Percentiles rank a stretch among this genome's conserved stretches.
Conservation (phyloP, 2,888 invertebrate genomes). For the Chrysolina oricalcia region DNA sequence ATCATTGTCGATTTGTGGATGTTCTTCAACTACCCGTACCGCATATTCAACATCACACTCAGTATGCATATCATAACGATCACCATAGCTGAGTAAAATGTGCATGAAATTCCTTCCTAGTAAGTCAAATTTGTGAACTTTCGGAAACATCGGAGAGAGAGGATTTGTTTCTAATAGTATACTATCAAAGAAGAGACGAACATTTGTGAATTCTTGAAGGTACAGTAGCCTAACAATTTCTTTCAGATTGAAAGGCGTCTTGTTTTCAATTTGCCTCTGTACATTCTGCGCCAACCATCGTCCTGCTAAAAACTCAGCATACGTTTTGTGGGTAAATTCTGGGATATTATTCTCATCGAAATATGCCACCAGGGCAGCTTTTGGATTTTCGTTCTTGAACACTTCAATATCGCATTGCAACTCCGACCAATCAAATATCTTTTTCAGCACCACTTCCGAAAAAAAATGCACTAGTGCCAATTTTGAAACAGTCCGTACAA, state of each 20-base stretch:
- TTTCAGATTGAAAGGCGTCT: constrained; percentile 30
- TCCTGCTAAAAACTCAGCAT: constrained; percentile 41
- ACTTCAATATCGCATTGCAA: constrained; percentile 24
- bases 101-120: constrained; percentile 33
- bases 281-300: constrained; percentile 30
- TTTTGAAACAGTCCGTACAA: constrained; percentile 32
- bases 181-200: constrained; percentile 39
- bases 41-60: neutral
- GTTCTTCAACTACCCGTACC: neutral
- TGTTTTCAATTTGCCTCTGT: constrained; percentile 26
- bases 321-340: constrained; percentile 41
- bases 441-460: neutral
- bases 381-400: constrained; percentile 26
- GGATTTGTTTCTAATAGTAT: neutral
- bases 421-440: constrained; percentile 31
- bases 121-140: constrained; percentile 7
- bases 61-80: constrained; percentile 13
- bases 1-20: neutral
- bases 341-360: constrained; percentile 22
- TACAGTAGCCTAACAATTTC: constrained; percentile 25
- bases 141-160: neutral
- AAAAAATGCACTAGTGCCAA: constrained; percentile 35
- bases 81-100: constrained; percentile 33
- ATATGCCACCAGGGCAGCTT: constrained; percentile 24
- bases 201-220: constrained; percentile 29